Evolutionary conservation across 2,797 vertebrate species (phyloP).

Genomic region (Tenualosa thibaudeaui): DNA sequence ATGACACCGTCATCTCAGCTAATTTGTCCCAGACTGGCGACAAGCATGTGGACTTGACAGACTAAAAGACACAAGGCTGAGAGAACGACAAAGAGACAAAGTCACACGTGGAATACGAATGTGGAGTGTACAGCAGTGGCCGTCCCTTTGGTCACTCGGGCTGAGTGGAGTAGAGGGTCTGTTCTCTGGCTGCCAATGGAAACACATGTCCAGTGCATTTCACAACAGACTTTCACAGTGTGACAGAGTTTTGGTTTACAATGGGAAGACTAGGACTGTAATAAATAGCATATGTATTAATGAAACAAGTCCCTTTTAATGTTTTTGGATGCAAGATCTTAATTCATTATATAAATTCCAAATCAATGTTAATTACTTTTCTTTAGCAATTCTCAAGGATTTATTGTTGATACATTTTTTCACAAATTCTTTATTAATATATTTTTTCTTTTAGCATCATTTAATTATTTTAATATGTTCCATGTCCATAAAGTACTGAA

Average conservation of each 20-base stretch:
- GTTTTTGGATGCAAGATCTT: neutral
- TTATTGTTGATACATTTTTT: neutral
- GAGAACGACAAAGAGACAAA: neutral
- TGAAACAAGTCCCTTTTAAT: neutral
- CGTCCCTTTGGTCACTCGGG: neutral
- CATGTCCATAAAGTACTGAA: neutral
- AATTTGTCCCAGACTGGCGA: slow-evolving; percentile 20
- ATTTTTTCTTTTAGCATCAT: neutral
- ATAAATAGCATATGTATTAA: neutral
- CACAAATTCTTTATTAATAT: neutral
- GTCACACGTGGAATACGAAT: neutral
- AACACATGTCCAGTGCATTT: neutral
- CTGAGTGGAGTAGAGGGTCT: neutral
- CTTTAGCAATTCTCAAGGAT: neutral
- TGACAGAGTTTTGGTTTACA: neutral
- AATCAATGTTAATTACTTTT: neutral
- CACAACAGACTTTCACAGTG: neutral
- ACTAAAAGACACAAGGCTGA: neutral
- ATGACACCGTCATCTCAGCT: slow-evolving; percentile 18
- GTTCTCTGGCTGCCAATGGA: neutral
- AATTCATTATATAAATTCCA: neutral
- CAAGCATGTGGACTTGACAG: slow-evolving; percentile 13
- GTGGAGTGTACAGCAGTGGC: neutral
- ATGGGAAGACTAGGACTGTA: neutral
- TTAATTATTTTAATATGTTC: neutral